phyloP scores from a whole-genome alignment of 2,888 invertebrate species.

The Patella caerulea region DNA sequence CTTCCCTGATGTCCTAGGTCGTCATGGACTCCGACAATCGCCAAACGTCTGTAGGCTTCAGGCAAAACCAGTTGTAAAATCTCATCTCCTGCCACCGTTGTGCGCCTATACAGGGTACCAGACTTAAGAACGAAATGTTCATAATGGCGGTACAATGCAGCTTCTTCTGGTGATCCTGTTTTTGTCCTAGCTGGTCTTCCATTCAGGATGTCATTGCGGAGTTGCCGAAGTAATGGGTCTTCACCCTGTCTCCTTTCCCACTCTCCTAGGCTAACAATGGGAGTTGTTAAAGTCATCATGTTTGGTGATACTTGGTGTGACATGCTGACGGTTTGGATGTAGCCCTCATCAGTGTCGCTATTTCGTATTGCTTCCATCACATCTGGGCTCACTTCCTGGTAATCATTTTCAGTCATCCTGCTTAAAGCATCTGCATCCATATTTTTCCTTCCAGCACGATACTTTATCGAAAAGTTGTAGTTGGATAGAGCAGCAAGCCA shows the following conservation, averaged over 20 bases:
- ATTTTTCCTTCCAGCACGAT: conserved; percentile 18
- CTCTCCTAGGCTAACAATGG: neutral
- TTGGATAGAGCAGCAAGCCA: conserved; percentile 24
- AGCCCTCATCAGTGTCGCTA: neutral
- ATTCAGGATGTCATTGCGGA: neutral
- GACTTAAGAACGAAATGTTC: conserved; percentile 7
- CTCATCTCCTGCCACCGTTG: conserved; percentile 9
- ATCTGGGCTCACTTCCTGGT: conserved; percentile 20
- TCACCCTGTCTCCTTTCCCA: neutral
- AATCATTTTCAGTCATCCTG: neutral
- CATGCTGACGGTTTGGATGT: conserved; percentile 6
- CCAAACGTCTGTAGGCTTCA: neutral
- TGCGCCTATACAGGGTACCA: conserved; percentile 18
- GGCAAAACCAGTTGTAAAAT: conserved; percentile 20
- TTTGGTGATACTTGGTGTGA: neutral
- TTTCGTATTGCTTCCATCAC: conserved; percentile 26
- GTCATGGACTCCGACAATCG: conserved; percentile 8
- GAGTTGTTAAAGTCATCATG: neutral
- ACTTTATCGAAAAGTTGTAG: conserved; percentile 24
- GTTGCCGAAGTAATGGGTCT: neutral
- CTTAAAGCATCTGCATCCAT: conserved; percentile 1
- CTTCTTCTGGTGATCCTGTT: neutral
- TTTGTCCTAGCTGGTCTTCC: neutral
- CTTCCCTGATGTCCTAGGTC: conserved; percentile 23
- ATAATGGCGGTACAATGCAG: conserved; percentile 9